Evolutionary conservation across 1,140 invertebrate genomes (phyloP).

Genomic region (Nephila pilipes): DNA sequence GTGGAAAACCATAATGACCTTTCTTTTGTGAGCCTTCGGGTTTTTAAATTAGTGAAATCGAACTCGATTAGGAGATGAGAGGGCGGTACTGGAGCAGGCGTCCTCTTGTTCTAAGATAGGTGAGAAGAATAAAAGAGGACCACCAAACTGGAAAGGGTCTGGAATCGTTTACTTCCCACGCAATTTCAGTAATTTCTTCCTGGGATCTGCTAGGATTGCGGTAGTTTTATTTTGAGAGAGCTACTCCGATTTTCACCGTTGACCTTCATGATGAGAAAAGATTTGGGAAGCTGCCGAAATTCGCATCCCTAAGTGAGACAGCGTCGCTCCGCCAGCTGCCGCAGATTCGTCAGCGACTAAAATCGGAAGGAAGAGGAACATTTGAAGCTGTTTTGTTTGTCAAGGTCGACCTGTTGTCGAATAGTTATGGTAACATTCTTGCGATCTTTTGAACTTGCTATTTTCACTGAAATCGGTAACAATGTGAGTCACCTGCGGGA

Average conservation of each 20-base stretch:
- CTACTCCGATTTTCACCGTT: slow-evolving; percentile 31
- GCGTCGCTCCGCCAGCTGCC: slow-evolving; percentile 52
- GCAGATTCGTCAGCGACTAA: slow-evolving; percentile 45
- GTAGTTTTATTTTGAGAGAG: slow-evolving; percentile 61
- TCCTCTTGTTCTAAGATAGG: not conserved
- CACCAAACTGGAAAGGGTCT: slow-evolving; percentile 1
- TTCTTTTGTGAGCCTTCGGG: slow-evolving; percentile 7
- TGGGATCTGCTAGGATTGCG: not conserved
- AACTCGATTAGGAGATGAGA: slow-evolving; percentile 40
- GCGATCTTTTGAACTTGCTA: not conserved
- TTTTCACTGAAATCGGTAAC: not conserved
- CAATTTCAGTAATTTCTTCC: slow-evolving; percentile 24
- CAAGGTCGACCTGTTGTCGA: slow-evolving; percentile 41
- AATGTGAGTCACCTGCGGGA: not conserved
- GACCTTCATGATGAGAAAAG: not conserved
- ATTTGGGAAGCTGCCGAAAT: not conserved
- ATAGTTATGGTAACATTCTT: not conserved
- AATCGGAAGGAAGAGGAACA: slow-evolving; percentile 20
- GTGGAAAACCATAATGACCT: slow-evolving; percentile 46
- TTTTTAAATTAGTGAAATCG: slow-evolving; percentile 35
- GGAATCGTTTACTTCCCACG: slow-evolving; percentile 57
- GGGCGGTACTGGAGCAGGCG: not conserved
- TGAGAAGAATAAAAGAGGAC: slow-evolving; percentile 26
- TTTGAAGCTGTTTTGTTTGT: not conserved
- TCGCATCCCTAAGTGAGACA: slow-evolving; percentile 43